Evolutionary conservation across 2,888 invertebrate species (phyloP).

Genomic region (Tinea trinotella): DNA sequence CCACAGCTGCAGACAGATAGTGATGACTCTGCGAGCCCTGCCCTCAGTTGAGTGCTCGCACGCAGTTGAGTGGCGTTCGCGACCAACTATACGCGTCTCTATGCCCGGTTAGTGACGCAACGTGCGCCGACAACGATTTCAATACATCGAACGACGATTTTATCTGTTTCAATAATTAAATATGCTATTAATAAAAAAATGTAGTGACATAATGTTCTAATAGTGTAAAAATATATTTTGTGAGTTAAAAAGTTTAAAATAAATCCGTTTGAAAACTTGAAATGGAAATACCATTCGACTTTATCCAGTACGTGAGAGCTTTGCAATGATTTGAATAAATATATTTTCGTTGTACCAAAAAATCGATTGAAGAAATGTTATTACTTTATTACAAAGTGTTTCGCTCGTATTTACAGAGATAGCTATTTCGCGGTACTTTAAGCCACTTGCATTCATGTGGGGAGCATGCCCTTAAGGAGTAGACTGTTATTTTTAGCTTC

Average conservation of each 20-base stretch:
- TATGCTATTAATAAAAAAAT: not conserved
- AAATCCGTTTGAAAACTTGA: not conserved
- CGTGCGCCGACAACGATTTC: not conserved
- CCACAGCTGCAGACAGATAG: conserved; percentile 49
- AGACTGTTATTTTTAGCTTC: conserved; percentile 14
- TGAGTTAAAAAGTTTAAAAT: not conserved
- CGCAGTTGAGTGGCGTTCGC: conserved; percentile 52
- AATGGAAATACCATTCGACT: conserved; percentile 1
- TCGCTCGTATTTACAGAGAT: not conserved
- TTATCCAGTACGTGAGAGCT: conserved; percentile 12
- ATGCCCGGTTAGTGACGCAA: not conserved
- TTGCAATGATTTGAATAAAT: conserved; percentile 12
- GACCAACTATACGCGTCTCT: conserved; percentile 56
- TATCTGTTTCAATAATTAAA: conserved; percentile 3
- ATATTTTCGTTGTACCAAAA: not conserved
- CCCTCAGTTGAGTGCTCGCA: conserved; percentile 25
- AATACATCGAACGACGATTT: conserved; percentile 12
- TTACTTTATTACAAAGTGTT: not conserved
- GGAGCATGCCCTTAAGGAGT: conserved; percentile 8
- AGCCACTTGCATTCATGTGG: conserved; percentile 1
- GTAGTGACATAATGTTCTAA: not conserved
- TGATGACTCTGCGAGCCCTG: conserved; percentile 28
- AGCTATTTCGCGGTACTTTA: conserved; percentile 8
- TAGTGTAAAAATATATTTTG: not conserved
- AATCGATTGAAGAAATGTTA: not conserved